phyloP scores from a whole-genome alignment of 2,113 vertebrate species.

The Ophthalmolycus amberensis region DNA sequence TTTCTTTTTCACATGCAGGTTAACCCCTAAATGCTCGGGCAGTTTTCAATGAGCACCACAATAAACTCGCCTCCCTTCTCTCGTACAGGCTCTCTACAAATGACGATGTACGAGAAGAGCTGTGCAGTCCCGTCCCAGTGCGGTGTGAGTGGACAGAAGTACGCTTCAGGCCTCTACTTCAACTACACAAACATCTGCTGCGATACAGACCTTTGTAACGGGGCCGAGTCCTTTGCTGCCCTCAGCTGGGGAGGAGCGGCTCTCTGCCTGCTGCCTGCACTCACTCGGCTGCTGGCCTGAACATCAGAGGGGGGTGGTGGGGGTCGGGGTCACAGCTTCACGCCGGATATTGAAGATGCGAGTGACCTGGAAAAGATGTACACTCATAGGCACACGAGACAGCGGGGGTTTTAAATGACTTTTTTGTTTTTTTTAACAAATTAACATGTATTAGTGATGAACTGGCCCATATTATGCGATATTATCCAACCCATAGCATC shows the following conservation, averaged over 20 bases:
- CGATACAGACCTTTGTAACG: constrained; percentile 82
- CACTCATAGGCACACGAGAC: not conserved
- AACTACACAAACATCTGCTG: constrained; percentile 83
- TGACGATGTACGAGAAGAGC: constrained; percentile 82
- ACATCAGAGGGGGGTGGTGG: accelerated
- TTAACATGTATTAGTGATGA: not conserved
- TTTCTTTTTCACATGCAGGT: not conserved
- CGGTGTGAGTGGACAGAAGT: constrained; percentile 72
- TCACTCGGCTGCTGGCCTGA: constrained; percentile 67
- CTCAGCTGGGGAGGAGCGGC: constrained; percentile 43
- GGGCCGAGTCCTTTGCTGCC: constrained; percentile 27
- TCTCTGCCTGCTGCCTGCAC: constrained; percentile 53
- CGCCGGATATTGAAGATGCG: not conserved
- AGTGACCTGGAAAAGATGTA: not conserved
- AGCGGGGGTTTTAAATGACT: not conserved
- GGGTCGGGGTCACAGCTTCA: not conserved
- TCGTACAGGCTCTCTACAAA: constrained; percentile 60
- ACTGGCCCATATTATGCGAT: not conserved
- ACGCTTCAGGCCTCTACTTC: constrained; percentile 75
- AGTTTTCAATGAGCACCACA: not conserved
- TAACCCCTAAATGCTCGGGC: not conserved
- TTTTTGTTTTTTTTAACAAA: not conserved
- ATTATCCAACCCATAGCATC: no score
- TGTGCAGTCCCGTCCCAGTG: constrained; percentile 79
- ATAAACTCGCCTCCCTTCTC: not conserved